Conservation (phyloP, 2,113 vertebrate species). For the Callithrix jacchus region DNA sequence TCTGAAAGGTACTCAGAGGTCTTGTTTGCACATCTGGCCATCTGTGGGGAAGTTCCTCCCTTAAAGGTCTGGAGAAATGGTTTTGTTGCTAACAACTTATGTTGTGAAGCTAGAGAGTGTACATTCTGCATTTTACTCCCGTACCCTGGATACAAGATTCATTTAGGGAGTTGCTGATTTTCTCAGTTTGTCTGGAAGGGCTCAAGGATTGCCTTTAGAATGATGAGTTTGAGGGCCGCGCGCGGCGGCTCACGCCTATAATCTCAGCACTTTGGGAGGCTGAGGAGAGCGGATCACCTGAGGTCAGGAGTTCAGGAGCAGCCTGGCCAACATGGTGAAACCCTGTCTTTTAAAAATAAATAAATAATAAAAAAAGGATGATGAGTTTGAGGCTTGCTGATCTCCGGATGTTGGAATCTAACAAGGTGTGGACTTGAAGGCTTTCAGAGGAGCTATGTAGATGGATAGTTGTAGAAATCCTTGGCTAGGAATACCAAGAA, state of each 20-base stretch:
- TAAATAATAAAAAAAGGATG: background rate
- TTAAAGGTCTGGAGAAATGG: background rate
- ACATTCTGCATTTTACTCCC: background rate
- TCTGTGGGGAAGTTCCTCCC: background rate
- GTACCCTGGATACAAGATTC: background rate
- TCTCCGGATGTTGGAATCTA: background rate
- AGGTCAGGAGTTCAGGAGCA: too few relatives aligned
- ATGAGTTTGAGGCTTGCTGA: background rate
- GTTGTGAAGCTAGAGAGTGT: background rate
- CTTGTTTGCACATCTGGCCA: slow-evolving; percentile 34
- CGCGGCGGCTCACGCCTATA: too few relatives aligned
- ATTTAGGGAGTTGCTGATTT: background rate
- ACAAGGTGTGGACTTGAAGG: background rate
- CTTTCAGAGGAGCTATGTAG: background rate
- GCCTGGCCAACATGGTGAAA: too few relatives aligned
- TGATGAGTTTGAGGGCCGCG: background rate
- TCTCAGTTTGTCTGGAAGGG: background rate
- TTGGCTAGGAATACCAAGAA: background rate
- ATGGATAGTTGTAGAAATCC: background rate
- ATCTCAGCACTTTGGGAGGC: too few relatives aligned
- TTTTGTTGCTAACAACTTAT: background rate
- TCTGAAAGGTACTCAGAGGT: background rate
- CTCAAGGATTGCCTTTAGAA: background rate
- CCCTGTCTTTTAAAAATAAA: too few relatives aligned
- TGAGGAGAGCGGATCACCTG: too few relatives aligned